A percentile compares a stretch with the other conserved stretches of the same genome.
Conservation (phyloP, 2,888 invertebrate species). For the Stegana nigrithorax region DNA sequence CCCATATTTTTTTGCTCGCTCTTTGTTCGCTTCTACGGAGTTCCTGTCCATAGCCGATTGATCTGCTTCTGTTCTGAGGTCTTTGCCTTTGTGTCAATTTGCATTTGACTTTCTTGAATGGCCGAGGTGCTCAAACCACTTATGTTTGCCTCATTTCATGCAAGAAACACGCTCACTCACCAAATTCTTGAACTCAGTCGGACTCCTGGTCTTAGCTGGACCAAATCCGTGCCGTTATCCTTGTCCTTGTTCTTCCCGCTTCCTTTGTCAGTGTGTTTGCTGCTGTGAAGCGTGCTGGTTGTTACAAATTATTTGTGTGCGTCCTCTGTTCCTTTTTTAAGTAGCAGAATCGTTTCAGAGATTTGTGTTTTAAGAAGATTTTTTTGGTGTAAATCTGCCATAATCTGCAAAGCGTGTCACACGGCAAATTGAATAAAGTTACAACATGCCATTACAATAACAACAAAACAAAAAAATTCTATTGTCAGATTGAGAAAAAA, state of each 20-base stretch:
- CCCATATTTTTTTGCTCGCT: slow-evolving; percentile 24
- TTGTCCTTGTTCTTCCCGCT: neutral
- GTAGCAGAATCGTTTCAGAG: slow-evolving; percentile 34
- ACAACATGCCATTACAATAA: too few species aligned
- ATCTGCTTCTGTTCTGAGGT: slow-evolving; percentile 32
- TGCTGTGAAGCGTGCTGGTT: slow-evolving; percentile 39
- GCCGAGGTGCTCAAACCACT: slow-evolving; percentile 48
- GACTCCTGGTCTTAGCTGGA: neutral
- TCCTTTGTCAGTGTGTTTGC: slow-evolving; percentile 19
- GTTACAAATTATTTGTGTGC: slow-evolving; percentile 37
- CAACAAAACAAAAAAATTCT: too few species aligned
- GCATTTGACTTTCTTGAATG: slow-evolving; percentile 64
- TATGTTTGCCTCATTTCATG: slow-evolving; percentile 45
- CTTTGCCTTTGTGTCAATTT: slow-evolving; percentile 55
- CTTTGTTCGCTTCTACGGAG: slow-evolving; percentile 42
- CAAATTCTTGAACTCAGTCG: neutral
- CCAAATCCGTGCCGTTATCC: neutral
- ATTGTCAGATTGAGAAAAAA: too few species aligned
- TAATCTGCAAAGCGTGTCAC: slow-evolving; percentile 67
- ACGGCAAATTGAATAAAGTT: slow-evolving; percentile 63
- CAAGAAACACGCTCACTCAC: slow-evolving; percentile 25
- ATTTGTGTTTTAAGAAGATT: slow-evolving; percentile 49
- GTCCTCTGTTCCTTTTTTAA: neutral
- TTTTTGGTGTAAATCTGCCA: slow-evolving; percentile 51
- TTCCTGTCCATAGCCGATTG: slow-evolving; percentile 3